phyloP scores from a whole-genome alignment of 2,888 invertebrate species.

The Cantharis rustica region DNA sequence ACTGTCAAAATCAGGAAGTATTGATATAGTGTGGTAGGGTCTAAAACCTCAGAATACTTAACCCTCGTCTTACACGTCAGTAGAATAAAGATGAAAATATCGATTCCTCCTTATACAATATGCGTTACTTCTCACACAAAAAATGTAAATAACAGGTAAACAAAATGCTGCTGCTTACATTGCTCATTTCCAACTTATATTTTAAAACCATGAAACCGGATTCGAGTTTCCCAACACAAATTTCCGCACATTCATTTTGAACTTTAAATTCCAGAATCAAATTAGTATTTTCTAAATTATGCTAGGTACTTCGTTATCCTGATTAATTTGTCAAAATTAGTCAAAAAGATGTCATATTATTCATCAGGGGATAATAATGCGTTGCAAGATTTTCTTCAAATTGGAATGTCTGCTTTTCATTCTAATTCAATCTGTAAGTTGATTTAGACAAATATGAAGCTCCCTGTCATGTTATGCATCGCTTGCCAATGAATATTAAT shows the following conservation, averaged over 20 bases:
- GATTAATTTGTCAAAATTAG: constrained; percentile 26
- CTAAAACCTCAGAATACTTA: constrained; percentile 24
- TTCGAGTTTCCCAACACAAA: not conserved
- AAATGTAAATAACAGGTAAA: not conserved
- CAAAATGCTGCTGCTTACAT: not conserved
- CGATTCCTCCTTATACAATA: constrained; percentile 14
- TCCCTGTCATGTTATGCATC: not conserved
- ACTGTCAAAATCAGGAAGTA: constrained; percentile 32
- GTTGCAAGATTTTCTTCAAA: constrained; percentile 18
- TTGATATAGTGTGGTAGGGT: constrained; percentile 26
- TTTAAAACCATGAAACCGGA: not conserved
- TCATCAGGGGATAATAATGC: constrained; percentile 19
- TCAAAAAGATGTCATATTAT: constrained; percentile 21
- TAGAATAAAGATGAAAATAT: constrained; percentile 26
- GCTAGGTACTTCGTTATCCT: constrained; percentile 8
- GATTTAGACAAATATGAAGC: constrained; percentile 13
- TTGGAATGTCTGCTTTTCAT: constrained; percentile 15
- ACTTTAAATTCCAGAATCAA: not conserved
- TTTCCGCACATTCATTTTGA: not conserved
- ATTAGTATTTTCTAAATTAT: not conserved
- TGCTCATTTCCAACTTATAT: not conserved
- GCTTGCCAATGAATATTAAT: constrained; percentile 6
- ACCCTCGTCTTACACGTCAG: constrained; percentile 28
- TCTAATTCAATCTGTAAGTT: constrained; percentile 22
- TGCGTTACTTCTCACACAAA: not conserved